Evolutionary conservation across 2,888 invertebrate species (phyloP).

Genomic region (Chelonus formosanus): DNA sequence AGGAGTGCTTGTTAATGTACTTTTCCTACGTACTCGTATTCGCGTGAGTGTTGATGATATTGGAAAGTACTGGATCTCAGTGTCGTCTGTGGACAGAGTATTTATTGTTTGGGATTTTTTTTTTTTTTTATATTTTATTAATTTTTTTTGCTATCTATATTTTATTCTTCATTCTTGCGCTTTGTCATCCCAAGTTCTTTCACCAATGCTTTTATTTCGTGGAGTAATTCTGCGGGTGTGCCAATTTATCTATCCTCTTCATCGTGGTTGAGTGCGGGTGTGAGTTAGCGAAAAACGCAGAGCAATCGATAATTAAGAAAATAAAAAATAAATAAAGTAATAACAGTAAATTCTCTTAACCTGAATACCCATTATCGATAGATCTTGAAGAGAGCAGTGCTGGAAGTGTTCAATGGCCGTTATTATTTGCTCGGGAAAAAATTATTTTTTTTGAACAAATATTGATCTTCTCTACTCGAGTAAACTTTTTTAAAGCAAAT

Average conservation of each 20-base stretch:
- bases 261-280: slow-evolving; percentile 45
- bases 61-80: slow-evolving; percentile 83
- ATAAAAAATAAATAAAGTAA: slow-evolving; percentile 34
- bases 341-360: slow-evolving; percentile 28
- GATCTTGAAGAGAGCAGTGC: slow-evolving; percentile 54
- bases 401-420: slow-evolving; percentile 31
- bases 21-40: slow-evolving; percentile 79
- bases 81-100: slow-evolving; percentile 74
- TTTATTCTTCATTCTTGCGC: slow-evolving; percentile 16
- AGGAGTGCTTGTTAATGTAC: slow-evolving; percentile 61
- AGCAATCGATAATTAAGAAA: slow-evolving; percentile 22
- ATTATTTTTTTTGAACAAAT: slow-evolving; percentile 13
- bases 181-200: slow-evolving; percentile 47
- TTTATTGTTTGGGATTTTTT: slow-evolving; percentile 36
- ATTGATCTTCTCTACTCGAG: background rate
- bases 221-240: slow-evolving; percentile 20
- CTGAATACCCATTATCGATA: slow-evolving; percentile 58
- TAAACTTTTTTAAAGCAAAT: too few relatives aligned
- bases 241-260: slow-evolving; percentile 41
- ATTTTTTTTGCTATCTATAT: slow-evolving; percentile 13
- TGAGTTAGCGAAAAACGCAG: slow-evolving; percentile 41
- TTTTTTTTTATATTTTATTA: too few relatives aligned
- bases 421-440: slow-evolving; percentile 19
- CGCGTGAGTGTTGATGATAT: slow-evolving; percentile 82
- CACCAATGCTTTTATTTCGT: slow-evolving; percentile 48